Base-by-base conservation (phyloP, 2,113 vertebrate species). In the Gadus chalcogrammus region DNA sequence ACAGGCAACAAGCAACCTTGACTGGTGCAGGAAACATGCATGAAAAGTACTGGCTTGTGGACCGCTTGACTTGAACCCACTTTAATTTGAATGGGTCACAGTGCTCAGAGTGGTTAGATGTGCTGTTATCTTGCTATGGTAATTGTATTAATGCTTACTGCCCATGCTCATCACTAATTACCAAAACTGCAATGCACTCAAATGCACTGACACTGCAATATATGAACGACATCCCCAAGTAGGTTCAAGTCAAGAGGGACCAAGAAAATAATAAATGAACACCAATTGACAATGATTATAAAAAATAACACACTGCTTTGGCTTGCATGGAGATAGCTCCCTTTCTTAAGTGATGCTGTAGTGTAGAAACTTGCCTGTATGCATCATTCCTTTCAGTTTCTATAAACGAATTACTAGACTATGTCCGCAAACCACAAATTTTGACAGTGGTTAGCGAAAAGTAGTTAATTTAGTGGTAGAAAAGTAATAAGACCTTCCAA, bases 161-260 rank as follows among this genome's bases (percentile, higher is more conserved):
- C 42, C 42, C 42, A 13, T 48, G 42, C 42, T 48, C 1, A 48
- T 48, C 8, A 9, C 8, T 48, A 13, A 48, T 48, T 35, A 35
- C 31, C 31, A 35, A 35, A 35, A 35, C 31, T 4, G 8, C 42
- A 48, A 48, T 48, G 42, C 42, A 48, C 42, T 48, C 2, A 48
- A 9, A 24, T 24, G 24, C 24, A 24, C 24, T 24, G 24, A 24
- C 24, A 24, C 2, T 48, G 42, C 42, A 48, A 48, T 48, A 48
- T 48, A 48, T 48, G 42, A 48, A 48, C 42, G 12, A 48, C 8
- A 48, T 48, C 55, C 13, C 15, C 5, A 58, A 4, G 27, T n/a
- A 77, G 81, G 84, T 90, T 88, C 88, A 91, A 82, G 82, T 89
- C 82, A 88, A 87, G 79, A 82, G 75, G 65, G 79, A 70, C 70